Evolutionary conservation across 2,113 vertebrate species (phyloP).

Genomic region (Fukomys damarensis): DNA sequence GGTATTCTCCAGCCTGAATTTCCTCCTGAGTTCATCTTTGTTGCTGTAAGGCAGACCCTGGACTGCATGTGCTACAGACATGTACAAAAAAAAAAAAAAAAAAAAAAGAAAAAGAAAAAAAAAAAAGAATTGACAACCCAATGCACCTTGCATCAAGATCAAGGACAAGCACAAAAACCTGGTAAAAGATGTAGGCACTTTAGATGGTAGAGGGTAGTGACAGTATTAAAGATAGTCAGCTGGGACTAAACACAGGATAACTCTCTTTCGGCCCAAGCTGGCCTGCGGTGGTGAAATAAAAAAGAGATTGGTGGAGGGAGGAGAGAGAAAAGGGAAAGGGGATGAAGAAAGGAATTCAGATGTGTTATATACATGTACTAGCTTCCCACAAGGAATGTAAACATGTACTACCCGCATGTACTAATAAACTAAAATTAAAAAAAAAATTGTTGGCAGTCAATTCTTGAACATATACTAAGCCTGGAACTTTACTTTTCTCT

Average conservation of each 20-base stretch:
- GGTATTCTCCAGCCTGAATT: conserved; percentile 70
- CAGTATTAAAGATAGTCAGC: no score
- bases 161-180: no score
- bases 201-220: no score
- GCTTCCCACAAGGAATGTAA: neutral
- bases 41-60: conserved; percentile 62
- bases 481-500: conserved; percentile 31
- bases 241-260: no score
- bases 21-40: conserved; percentile 62
- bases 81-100: neutral
- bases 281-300: no score
- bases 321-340: neutral
- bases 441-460: conserved; percentile 62
- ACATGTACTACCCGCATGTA: neutral
- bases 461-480: conserved; percentile 42
- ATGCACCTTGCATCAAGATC: no score
- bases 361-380: neutral
- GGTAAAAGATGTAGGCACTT: no score
- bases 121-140: no score
- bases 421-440: neutral
- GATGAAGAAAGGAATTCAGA: neutral
- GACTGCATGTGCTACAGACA: conserved; percentile 29
- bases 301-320: neutral
- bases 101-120: neutral
- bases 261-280: no score